Conservation (phyloP, 2,888 invertebrate genomes). For the Drosophila merina region DNA sequence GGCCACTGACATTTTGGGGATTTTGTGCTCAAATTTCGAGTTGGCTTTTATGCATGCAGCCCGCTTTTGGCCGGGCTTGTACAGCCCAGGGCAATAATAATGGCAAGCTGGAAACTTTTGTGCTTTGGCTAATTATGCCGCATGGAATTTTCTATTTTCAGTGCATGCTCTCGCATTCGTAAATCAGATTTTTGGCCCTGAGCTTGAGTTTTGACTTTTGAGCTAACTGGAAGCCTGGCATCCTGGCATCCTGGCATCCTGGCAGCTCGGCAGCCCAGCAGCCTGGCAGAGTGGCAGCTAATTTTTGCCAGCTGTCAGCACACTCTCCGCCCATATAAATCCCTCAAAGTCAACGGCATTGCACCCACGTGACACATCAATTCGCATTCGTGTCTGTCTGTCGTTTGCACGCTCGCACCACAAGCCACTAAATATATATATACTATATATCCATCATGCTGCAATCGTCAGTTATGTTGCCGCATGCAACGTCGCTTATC, state of each 20-base stretch:
- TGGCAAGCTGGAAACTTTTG: constrained; percentile 44
- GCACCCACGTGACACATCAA: constrained; percentile 77
- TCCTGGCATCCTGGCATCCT: constrained; percentile 23
- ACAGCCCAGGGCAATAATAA: constrained; percentile 44
- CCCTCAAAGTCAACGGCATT: constrained; percentile 74
- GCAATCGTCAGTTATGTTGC: constrained; percentile 75
- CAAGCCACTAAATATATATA: constrained; percentile 20
- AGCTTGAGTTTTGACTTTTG: constrained; percentile 7
- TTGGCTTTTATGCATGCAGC: constrained; percentile 67
- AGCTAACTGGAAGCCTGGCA: not conserved
- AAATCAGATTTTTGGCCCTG: constrained; percentile 14
- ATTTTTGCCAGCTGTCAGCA: constrained; percentile 73
- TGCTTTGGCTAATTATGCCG: constrained; percentile 66
- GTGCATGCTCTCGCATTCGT: not conserved
- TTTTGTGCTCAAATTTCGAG: constrained; percentile 67
- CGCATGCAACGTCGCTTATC: constrained; percentile 78
- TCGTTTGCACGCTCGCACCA: constrained; percentile 26
- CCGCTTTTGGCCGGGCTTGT: constrained; percentile 15
- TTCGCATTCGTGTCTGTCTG: constrained; percentile 66
- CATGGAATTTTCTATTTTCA: constrained; percentile 34
- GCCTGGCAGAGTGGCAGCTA: constrained; percentile 51
- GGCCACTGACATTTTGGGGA: constrained; percentile 69
- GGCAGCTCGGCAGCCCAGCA: constrained; percentile 34
- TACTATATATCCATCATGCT: constrained; percentile 64
- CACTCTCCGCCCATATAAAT: constrained; percentile 57